Evolutionary conservation across 1,140 invertebrate species (phyloP).

Genomic region (Zaprionus inermis): DNA sequence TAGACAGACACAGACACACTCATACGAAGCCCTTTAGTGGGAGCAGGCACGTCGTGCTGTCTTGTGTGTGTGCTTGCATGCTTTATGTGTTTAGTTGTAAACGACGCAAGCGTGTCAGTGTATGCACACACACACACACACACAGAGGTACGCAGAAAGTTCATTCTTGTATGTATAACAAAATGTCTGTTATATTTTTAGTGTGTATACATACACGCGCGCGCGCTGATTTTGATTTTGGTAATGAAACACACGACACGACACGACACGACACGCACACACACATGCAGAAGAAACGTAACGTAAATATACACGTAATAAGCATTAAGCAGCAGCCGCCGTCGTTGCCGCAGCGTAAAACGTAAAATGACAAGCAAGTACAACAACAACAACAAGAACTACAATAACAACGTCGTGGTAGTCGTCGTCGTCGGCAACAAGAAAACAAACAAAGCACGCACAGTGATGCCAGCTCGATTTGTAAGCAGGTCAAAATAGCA

Average conservation of each 20-base stretch:
- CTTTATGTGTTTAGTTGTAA: slow-evolving; percentile 37
- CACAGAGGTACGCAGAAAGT: slow-evolving; percentile 13
- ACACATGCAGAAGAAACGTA: slow-evolving; percentile 34
- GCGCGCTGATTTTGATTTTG: slow-evolving; percentile 31
- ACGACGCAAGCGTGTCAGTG: slow-evolving; percentile 20
- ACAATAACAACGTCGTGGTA: slow-evolving; percentile 25
- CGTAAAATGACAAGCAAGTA: slow-evolving; percentile 9
- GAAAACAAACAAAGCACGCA: slow-evolving; percentile 43
- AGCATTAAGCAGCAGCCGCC: slow-evolving; percentile 32
- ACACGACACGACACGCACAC: slow-evolving; percentile 16
- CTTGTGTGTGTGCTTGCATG: slow-evolving; percentile 16
- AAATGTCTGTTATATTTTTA: slow-evolving; percentile 45
- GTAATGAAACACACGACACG: slow-evolving; percentile 48
- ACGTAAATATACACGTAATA: slow-evolving; percentile 70
- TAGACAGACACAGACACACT: not conserved
- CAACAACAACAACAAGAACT: slow-evolving; percentile 21
- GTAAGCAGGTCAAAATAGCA: not conserved
- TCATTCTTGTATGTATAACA: slow-evolving; percentile 36
- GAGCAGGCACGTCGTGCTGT: slow-evolving; percentile 20
- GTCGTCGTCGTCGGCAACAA: not conserved
- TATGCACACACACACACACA: slow-evolving; percentile 37
- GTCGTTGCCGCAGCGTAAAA: slow-evolving; percentile 38
- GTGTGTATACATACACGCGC: slow-evolving; percentile 23
- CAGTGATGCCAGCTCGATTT: slow-evolving; percentile 37
- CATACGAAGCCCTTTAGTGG: slow-evolving; percentile 1